Conservation (phyloP, 2,797 vertebrate genomes). For the Trachops cirrhosus region DNA sequence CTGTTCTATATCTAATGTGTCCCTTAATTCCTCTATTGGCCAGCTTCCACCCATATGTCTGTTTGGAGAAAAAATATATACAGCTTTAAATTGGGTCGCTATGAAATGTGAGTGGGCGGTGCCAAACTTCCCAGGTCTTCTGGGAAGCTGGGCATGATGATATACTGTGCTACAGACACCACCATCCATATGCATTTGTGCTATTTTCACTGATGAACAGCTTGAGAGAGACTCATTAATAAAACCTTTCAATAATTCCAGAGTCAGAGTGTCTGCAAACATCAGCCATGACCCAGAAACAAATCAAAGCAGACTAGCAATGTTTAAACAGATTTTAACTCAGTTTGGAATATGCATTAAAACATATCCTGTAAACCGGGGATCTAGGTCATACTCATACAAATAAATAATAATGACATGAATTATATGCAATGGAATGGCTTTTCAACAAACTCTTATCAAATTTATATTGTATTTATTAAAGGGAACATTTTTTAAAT, state of each 20-base stretch:
- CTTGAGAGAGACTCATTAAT: constrained; percentile 40
- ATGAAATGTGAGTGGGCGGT: background rate
- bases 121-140: background rate
- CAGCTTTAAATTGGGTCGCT: background rate
- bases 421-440: background rate
- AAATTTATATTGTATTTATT: background rate
- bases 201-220: constrained; percentile 50
- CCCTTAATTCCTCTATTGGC: background rate
- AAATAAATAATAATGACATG: background rate
- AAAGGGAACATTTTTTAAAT: background rate
- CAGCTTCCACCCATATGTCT: background rate
- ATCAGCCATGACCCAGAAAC: constrained; percentile 51
- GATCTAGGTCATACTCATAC: constrained; percentile 8
- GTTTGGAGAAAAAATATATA: background rate
- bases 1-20: background rate
- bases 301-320: constrained; percentile 46
- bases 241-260: constrained; percentile 53
- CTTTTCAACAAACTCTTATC: background rate
- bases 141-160: background rate
- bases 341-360: background rate
- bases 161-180: background rate
- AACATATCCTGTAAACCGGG: constrained; percentile 3
- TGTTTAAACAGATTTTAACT: constrained; percentile 36
- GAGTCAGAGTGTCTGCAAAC: constrained; percentile 56
- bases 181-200: constrained; percentile 9